Percentiles rank a stretch among this genome's conserved stretches.
Evolutionary conservation across 2,113 vertebrate genomes (phyloP).

Genomic region (Zosterops pallidus): DNA sequence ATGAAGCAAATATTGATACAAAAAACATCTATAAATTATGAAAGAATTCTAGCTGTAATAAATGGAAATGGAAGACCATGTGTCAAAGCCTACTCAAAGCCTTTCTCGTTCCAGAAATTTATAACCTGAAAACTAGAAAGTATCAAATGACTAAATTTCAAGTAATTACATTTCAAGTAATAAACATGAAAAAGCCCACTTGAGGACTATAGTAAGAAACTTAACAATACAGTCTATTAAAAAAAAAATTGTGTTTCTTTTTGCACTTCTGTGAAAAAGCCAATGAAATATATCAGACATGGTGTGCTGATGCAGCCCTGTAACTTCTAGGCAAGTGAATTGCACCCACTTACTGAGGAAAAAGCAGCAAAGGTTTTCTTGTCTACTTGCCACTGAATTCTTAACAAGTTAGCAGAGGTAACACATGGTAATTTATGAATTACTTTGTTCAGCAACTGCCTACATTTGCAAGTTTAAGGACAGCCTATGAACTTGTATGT

Average conservation of each 20-base stretch:
- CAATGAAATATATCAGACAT: neutral
- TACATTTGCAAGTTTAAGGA: neutral
- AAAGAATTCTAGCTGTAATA: neutral
- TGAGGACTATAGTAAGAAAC: neutral
- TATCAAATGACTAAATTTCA: neutral
- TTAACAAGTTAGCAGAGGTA: neutral
- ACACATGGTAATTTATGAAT: neutral
- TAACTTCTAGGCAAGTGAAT: neutral
- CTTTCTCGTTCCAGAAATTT: neutral
- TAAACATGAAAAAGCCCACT: neutral
- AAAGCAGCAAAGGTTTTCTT: neutral
- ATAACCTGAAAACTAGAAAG: neutral
- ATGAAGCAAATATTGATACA: neutral
- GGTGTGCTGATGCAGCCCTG: neutral
- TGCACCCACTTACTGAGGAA: neutral
- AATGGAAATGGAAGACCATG: neutral
- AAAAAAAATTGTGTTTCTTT: neutral
- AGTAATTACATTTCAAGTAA: neutral
- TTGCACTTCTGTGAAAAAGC: neutral
- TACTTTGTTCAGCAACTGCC: neutral
- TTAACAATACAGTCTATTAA: neutral
- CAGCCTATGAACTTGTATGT: neutral
- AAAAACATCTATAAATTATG: neutral
- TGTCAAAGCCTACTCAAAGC: neutral
- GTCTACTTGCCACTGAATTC: neutral